Percentiles rank a stretch among this genome's conserved stretches.
These are phyloP conservation scores for Spinibarbus caldwelli DNA, from an alignment of 2,797 vertebrate species.

Conservation along the genomic window DNA sequence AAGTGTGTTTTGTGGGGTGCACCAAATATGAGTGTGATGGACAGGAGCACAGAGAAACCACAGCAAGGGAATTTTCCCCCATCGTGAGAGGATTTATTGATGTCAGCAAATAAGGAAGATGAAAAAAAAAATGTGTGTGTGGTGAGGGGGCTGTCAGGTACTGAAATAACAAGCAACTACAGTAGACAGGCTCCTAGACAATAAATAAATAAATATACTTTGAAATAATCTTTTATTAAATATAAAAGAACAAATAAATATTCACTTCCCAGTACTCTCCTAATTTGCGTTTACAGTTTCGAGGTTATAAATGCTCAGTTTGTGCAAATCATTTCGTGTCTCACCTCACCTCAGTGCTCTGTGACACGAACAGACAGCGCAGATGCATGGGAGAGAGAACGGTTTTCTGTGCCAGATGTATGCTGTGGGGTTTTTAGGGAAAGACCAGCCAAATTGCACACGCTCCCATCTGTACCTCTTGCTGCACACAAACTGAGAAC, in stretches of 20 bases:
- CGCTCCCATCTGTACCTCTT: slow-evolving; percentile 38
- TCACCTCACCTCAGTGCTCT: slow-evolving; percentile 19
- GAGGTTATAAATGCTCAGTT: background rate
- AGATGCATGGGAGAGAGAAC: slow-evolving; percentile 30
- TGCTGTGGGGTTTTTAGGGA: slow-evolving; percentile 25
- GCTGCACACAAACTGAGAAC: slow-evolving; percentile 40
- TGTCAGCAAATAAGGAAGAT: slow-evolving; percentile 35
- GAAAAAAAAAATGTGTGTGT: background rate
- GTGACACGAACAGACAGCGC: slow-evolving; percentile 26
- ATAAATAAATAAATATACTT: background rate
- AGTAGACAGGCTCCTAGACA: background rate
- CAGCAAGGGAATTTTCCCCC: background rate
- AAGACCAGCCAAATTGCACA: slow-evolving; percentile 51
- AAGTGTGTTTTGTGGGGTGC: slow-evolving; percentile 39
- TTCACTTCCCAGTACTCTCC: background rate
- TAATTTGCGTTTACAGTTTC: background rate
- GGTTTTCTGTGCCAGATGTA: slow-evolving; percentile 38
- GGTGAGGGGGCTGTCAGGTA: background rate
- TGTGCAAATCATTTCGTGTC: slow-evolving; percentile 18
- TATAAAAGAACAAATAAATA: background rate
- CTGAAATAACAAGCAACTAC: background rate
- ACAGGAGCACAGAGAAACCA: slow-evolving; percentile 15
- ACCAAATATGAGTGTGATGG: slow-evolving; percentile 25
- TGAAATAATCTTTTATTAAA: background rate
- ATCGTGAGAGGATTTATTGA: slow-evolving; percentile 16